These are phyloP conservation scores for Sander vitreus DNA, from an alignment of 2,113 vertebrate genomes.

Conservation along the genomic window DNA sequence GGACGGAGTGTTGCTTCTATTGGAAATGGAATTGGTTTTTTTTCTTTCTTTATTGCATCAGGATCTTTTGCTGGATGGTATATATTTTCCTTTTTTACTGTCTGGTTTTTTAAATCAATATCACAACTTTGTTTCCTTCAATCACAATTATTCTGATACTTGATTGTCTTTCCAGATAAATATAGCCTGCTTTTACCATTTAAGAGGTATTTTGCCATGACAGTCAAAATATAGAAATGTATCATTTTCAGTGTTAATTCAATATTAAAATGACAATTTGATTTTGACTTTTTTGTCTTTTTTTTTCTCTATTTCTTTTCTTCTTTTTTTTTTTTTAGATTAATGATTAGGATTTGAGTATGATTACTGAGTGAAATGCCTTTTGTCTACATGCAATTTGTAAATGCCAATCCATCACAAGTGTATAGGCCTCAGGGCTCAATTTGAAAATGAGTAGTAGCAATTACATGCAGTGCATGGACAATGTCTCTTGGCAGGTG, in stretches of 20 bases:
- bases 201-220: constrained; percentile 65
- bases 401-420: constrained; percentile 67
- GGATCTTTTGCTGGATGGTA: constrained; percentile 80
- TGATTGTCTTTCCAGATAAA: constrained; percentile 68
- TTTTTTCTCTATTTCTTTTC: constrained; percentile 36
- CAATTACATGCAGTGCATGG: constrained; percentile 54
- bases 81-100: constrained; percentile 70
- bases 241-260: constrained; percentile 65
- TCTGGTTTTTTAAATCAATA: constrained; percentile 67
- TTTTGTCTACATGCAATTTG: constrained; percentile 60
- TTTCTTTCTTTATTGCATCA: constrained; percentile 69
- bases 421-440: constrained; percentile 46
- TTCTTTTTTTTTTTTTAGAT: constrained; percentile 22
- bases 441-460: constrained; percentile 44
- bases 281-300: constrained; percentile 52
- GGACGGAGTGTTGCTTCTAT: constrained; percentile 77
- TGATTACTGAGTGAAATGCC: constrained; percentile 66
- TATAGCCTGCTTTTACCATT: constrained; percentile 66
- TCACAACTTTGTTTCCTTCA: constrained; percentile 71
- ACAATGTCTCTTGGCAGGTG: constrained; percentile 35
- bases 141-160: constrained; percentile 73
- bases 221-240: constrained; percentile 66
- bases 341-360: constrained; percentile 50
- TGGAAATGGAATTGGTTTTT: constrained; percentile 50
- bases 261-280: constrained; percentile 59